Evolutionary conservation across 2,113 vertebrate genomes (phyloP), one percentile per base, ranked within the genome.

Genomic region (Neolamprologus devosi): DNA sequence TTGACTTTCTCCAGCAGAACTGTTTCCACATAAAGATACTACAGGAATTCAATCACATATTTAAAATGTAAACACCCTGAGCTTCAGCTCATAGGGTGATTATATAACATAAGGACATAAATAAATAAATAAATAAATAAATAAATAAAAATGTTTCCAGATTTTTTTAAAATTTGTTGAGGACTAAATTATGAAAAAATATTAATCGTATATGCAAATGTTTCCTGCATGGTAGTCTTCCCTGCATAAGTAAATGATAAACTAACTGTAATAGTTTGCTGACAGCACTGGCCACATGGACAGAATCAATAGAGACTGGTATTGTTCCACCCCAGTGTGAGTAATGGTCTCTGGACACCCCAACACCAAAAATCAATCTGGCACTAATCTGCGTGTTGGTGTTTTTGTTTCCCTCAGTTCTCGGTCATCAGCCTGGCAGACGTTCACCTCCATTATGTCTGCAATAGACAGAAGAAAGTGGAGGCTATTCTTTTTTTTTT

Each of bases 101-200:
- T 58, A 30, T 6, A 58, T 58, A 30, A 58, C 55, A 58, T 30
- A 60, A 60, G 57, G 9, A 33, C 4, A 33, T 4, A 21, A 68
- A n/a, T 12, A 37, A 65, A 28, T 28, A 4, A 63, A 60, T 9
- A 60, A 30, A 28, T 26, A 26, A 26, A 23, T 28, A 4, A 63
- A 60, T 4, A 60, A 30, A 23, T 51, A n/a, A n/a, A 16, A 40
- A 40, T 40, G 37, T 93, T 89, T 93, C 91, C 79, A 30, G 89
- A 94, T 89, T 94, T 92, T n/a, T 89, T 58, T 87, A 2, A 63
- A 88, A 90, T 65, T 93, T 93, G 94, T 92, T 84, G 45, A 88
- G 8, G 37, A 40, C 63, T 21, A 68, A 68, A 68, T 21, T 40
- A 6, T 37, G 11, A 40, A 9, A 68, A 21, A 40, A 21, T 21